Evolutionary conservation across 2,113 vertebrate genomes (phyloP).

Genomic region (Morone chrysops): DNA sequence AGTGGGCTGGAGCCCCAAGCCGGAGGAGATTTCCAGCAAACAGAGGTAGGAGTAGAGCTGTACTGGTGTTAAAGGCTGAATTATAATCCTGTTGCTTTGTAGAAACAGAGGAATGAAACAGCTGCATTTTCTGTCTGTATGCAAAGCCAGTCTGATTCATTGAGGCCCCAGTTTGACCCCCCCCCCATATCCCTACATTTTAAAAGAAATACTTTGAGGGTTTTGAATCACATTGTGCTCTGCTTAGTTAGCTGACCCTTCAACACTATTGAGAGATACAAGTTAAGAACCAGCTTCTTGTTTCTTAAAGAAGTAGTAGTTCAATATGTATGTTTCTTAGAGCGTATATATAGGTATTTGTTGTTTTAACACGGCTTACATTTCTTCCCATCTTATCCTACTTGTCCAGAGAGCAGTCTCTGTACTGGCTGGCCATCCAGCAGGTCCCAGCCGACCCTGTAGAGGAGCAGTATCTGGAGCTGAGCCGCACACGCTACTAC

Average conservation of each 20-base stretch:
- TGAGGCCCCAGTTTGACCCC: not conserved
- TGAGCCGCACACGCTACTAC: constrained; percentile 96
- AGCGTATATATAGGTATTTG: not conserved
- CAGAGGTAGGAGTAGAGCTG: constrained; percentile 87
- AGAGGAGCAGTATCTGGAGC: constrained; percentile 96
- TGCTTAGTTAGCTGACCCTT: not conserved
- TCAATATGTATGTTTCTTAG: not conserved
- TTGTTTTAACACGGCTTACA: not conserved
- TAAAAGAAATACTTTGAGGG: not conserved
- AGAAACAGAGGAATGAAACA: not conserved
- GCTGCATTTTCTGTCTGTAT: not conserved
- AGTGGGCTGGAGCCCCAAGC: constrained; percentile 93
- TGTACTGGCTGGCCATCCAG: constrained; percentile 99
- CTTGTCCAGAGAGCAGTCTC: constrained; percentile 92
- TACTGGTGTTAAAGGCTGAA: not conserved
- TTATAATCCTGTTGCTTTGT: not conserved
- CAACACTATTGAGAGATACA: not conserved
- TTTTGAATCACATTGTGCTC: not conserved
- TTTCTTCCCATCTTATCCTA: not conserved
- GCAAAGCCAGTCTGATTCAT: not conserved
- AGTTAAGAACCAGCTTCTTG: not conserved
- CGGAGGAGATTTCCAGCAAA: constrained; percentile 96
- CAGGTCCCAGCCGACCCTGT: constrained; percentile 98
- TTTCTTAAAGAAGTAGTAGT: too few relatives aligned
- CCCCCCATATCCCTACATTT: not conserved